Percentiles rank a stretch among this genome's conserved stretches.
phyloP scores from a whole-genome alignment of 2,888 invertebrate genomes.

The Apoda limacodes region DNA sequence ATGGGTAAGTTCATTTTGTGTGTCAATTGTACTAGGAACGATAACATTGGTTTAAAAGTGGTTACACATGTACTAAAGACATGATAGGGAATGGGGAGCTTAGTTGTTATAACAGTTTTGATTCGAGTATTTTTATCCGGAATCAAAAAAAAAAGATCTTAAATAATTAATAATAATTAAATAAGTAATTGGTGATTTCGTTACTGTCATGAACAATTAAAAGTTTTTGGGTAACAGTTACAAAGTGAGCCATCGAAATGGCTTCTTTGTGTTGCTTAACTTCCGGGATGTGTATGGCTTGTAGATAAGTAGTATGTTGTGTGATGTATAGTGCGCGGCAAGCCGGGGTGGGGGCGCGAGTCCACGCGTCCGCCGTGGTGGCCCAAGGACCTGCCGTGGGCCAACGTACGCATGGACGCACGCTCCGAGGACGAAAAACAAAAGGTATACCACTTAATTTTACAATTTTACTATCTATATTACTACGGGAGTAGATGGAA shows the following conservation, averaged over 20 bases:
- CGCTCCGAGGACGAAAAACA: conserved; percentile 96
- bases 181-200: too few species aligned
- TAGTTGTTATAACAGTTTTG: too few species aligned
- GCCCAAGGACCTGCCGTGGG: conserved; percentile 98
- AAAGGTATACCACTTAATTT: conserved; percentile 73
- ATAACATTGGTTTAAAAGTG: too few species aligned
- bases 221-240: too few species aligned
- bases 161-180: neutral
- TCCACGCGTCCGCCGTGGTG: conserved; percentile 97
- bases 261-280: neutral
- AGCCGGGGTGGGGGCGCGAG: conserved; percentile 98
- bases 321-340: conserved; percentile 77
- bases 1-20: conserved; percentile 79
- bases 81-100: too few species aligned
- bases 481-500: too few species aligned
- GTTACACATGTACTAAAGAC: too few species aligned
- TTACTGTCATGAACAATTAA: too few species aligned
- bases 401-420: conserved; percentile 97
- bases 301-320: neutral
- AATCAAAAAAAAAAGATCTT: too few species aligned
- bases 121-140: too few species aligned
- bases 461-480: neutral
- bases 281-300: neutral
- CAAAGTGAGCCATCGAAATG: too few species aligned
- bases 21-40: too few species aligned